A percentile compares a stretch with the other conserved stretches of the same genome.
Conservation (phyloP, 2,797 vertebrate genomes). For the Orientallactaga sibirica region DNA sequence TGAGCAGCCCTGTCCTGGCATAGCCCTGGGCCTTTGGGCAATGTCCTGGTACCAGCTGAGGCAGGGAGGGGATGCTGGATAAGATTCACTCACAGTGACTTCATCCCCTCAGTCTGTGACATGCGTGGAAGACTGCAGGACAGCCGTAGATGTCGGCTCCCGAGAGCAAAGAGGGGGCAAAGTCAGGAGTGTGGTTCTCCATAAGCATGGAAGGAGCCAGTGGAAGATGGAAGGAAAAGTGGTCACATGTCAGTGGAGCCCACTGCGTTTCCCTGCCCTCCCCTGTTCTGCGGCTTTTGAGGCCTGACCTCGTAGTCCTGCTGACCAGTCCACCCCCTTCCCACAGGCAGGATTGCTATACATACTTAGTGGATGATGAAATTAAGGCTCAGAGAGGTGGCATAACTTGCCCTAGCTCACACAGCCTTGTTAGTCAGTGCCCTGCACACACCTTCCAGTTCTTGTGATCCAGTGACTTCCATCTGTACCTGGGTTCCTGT, state of each 20-base stretch:
- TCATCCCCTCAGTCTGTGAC: background rate
- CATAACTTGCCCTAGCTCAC: background rate
- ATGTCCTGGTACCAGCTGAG: background rate
- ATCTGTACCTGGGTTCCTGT: background rate
- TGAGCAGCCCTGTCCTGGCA: fast-evolving
- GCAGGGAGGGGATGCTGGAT: background rate
- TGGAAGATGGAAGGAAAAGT: fast-evolving
- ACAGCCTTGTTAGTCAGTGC: background rate
- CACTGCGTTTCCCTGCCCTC: fast-evolving
- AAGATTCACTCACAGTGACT: background rate
- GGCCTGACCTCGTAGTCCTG: background rate
- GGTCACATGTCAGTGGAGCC: background rate
- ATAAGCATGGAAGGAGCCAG: background rate
- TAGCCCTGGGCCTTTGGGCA: background rate
- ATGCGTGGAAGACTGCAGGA: background rate
- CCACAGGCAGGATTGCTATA: background rate
- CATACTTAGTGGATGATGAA: background rate
- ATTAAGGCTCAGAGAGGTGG: constrained; percentile 25
- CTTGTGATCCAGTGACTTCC: background rate
- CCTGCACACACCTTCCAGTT: background rate
- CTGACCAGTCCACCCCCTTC: background rate
- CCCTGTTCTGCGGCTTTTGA: background rate
- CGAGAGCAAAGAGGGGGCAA: background rate
- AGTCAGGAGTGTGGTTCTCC: background rate
- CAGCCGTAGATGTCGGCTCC: background rate